phyloP scores from a whole-genome alignment of 1,140 invertebrate species.

The Eurytemora carolleeae region DNA sequence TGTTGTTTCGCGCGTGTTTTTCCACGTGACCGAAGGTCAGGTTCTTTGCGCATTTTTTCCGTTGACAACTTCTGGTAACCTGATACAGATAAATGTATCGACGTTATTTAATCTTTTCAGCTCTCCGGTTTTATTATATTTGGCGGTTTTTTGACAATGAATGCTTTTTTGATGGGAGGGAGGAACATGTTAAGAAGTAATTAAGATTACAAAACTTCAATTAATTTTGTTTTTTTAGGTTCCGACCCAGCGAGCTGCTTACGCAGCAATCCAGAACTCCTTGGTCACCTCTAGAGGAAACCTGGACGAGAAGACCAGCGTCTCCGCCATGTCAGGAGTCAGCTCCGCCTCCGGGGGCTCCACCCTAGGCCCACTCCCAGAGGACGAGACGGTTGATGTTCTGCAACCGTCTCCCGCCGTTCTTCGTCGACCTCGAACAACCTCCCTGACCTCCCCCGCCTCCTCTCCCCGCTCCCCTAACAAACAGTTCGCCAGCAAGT shows the following conservation, averaged over 20 bases:
- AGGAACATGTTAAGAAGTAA: no score
- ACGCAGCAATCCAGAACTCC: conserved; percentile 27
- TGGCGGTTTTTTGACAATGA: no score
- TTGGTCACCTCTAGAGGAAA: conserved; percentile 14
- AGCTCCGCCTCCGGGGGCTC: conserved; percentile 12
- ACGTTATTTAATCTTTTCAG: no score
- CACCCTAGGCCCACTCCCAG: conserved; percentile 8
- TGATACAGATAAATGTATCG: no score
- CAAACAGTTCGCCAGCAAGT: not conserved
- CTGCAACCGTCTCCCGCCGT: not conserved
- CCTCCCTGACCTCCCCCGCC: not conserved
- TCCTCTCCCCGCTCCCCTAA: not conserved
- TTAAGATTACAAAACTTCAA: no score
- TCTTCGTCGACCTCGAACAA: not conserved
- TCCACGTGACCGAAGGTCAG: no score
- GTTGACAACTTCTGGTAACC: no score
- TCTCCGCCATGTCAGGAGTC: conserved; percentile 10
- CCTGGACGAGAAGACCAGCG: conserved; percentile 10
- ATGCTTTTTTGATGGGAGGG: no score
- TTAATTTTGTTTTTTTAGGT: no score
- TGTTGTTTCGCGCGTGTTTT: no score
- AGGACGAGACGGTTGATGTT: not conserved
- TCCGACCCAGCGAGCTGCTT: conserved; percentile 41
- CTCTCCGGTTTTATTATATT: no score
- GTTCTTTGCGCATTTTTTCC: no score